Evolutionary conservation across 2,797 vertebrate genomes (phyloP), one percentile per base, ranked within the genome.

Genomic region (Spheniscus humboldti): DNA sequence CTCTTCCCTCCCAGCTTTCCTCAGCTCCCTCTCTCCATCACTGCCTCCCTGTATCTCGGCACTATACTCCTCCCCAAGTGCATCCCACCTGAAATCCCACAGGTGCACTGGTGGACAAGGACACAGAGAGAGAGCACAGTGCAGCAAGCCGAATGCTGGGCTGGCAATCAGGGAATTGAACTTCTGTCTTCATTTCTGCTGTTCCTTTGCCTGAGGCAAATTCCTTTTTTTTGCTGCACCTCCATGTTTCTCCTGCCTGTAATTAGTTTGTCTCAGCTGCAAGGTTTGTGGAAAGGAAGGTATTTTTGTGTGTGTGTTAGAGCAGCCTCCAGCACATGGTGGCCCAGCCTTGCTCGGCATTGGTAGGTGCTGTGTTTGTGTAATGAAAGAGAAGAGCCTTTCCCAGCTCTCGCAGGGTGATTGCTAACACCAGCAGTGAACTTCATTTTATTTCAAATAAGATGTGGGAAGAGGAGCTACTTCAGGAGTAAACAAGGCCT

Each of bases 401-500:
- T 85, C 16, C 28, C 78, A 24, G 31, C 23, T 24, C 59, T 81
- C 6, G 0, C 17, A 18, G 53, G 13, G 28, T 2, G 4, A 39
- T 69, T 88, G 53, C 56, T 60, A 45, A 56, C 13, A 77, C 41
- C 41, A 28, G 48, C 35, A 63, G 25, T 31, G 56, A 88, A 73
- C 37, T 79, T 79, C 17, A 60, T 77, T 81, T 95, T 62, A 41
- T 93, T 90, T 92, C 47, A 80, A 66, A 27, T 56, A 85, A 56
- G n/a, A 35, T 28, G 48, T 59, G 64, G n/a, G 59, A 79, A 74
- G 55, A 87, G 63, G 28, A 89, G 10, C 31, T 71, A 43, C 53
- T 78, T 82, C 33, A 59, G 30, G 59, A 64, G 23, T 64, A 80
- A 92, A 87, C 37, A 68, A 69, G 45, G 39, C 28, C n/a, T 77